Evolutionary conservation across 2,797 vertebrate genomes (phyloP), one percentile per base, ranked within the genome.

Genomic region (Brachymystax lenok): DNA sequence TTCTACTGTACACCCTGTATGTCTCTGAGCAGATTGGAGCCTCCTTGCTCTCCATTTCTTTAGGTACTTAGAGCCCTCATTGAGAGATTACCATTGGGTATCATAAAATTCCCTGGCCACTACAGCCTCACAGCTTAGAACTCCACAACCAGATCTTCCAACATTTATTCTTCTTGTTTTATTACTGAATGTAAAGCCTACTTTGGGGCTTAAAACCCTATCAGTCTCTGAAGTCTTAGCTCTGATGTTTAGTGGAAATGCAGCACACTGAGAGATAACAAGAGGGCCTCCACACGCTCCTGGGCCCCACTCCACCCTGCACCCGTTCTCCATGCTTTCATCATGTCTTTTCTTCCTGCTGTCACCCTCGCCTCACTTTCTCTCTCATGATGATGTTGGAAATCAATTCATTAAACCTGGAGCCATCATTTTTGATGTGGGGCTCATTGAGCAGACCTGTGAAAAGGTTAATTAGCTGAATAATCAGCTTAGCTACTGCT

Each of bases 391-490:
- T 13, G 54, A 40, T 71, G 67, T 33, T 52, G 73, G 35, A 71
- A 77, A 74, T 74, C 74, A 30, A 78, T 77, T 74, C 5, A 77
- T 67, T 24, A 69, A 80, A 76, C 74, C 68, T 27, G 68, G 50
- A 72, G 78, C 78, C 50, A 67, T 69, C 51, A 73, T 76, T 80
- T 77, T 77, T 77, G n/a, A 79, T 80, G 77, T 78, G 68, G 12
- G 77, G 67, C 83, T 81, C 74, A 75, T 81, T 80, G 80, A 68
- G 59, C 30, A 68, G 68, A 72, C 74, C 69, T 67, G 67, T 71
- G 67, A 67, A 84, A 85, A 84, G 76, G 80, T 80, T 87, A 85
- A 85, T 82, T 82, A 79, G 80, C 83, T 74, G 80, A 80, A 79
- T 81, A 84, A 84, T 84, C 82, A 70, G 77, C 80, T 85, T 82